Evolutionary conservation across 1,140 invertebrate genomes (phyloP).

Genomic region (Drosophila oshimai): DNA sequence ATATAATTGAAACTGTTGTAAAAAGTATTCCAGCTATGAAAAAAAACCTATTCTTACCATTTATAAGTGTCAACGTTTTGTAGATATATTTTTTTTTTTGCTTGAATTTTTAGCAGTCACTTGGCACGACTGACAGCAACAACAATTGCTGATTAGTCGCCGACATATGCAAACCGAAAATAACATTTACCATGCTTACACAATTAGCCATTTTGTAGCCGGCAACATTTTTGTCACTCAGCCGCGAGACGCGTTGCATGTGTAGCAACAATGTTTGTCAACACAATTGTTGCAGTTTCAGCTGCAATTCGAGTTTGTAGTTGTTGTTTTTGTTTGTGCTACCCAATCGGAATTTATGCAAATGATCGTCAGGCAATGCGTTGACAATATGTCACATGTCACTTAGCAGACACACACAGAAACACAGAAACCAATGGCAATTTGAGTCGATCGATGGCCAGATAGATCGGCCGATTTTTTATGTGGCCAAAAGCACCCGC

Average conservation of each 20-base stretch:
- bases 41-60: not conserved
- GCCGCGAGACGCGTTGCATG: constrained; percentile 56
- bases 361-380: constrained; percentile 75
- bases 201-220: constrained; percentile 78
- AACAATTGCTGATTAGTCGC: constrained; percentile 63
- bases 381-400: constrained; percentile 81
- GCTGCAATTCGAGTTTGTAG: not conserved
- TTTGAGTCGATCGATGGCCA: constrained; percentile 43
- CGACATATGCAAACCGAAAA: constrained; percentile 56
- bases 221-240: constrained; percentile 78
- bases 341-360: constrained; percentile 75
- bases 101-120: constrained; percentile 8
- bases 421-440: constrained; percentile 3
- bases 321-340: not conserved
- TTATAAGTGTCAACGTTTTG: not conserved
- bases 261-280: constrained; percentile 80
- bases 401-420: constrained; percentile 52
- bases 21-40: not conserved
- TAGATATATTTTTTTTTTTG: constrained; percentile 4
- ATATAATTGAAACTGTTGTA: not conserved
- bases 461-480: constrained; percentile 52
- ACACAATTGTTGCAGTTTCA: constrained; percentile 56
- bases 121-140: constrained; percentile 52
- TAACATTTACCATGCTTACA: constrained; percentile 59
- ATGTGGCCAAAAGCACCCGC: constrained; percentile 52